These are phyloP conservation scores for Platalea minor DNA, from an alignment of 2,797 vertebrate species.

Conservation along the genomic window DNA sequence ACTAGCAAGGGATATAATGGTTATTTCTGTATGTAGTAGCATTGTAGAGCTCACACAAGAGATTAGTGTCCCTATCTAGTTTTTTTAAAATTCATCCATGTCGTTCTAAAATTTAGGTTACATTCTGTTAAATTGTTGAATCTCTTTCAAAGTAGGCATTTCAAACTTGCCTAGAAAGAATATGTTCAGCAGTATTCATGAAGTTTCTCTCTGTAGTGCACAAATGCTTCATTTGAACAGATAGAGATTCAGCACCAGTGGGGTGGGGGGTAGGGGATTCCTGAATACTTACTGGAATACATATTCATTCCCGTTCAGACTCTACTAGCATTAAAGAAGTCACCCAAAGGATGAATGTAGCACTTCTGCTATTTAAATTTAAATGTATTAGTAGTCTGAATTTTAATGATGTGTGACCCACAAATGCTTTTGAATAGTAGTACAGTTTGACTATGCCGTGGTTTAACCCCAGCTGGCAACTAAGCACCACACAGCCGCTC, in stretches of 20 bases:
- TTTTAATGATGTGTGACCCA: not conserved
- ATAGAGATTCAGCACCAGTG: accelerated
- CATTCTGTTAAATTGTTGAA: not conserved
- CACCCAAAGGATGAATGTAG: not conserved
- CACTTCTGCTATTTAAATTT: not conserved
- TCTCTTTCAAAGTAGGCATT: not conserved
- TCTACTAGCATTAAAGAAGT: not conserved
- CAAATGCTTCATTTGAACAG: not conserved
- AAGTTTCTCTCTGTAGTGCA: not conserved
- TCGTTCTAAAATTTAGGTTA: not conserved
- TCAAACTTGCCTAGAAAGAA: not conserved
- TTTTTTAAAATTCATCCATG: not conserved
- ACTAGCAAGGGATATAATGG: not conserved
- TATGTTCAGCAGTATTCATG: not conserved
- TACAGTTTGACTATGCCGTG: not conserved
- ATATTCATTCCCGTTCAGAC: not conserved
- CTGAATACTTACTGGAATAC: not conserved
- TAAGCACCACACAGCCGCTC: no score
- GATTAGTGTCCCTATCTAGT: not conserved
- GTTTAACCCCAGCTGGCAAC: no score
- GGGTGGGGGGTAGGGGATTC: no score
- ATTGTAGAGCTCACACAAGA: not conserved
- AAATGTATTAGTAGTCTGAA: not conserved
- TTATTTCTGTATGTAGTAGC: not conserved
- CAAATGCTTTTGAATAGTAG: not conserved